Evolutionary conservation across 2,797 vertebrate genomes (phyloP).

Genomic region (Pseudochirops corinnae): DNA sequence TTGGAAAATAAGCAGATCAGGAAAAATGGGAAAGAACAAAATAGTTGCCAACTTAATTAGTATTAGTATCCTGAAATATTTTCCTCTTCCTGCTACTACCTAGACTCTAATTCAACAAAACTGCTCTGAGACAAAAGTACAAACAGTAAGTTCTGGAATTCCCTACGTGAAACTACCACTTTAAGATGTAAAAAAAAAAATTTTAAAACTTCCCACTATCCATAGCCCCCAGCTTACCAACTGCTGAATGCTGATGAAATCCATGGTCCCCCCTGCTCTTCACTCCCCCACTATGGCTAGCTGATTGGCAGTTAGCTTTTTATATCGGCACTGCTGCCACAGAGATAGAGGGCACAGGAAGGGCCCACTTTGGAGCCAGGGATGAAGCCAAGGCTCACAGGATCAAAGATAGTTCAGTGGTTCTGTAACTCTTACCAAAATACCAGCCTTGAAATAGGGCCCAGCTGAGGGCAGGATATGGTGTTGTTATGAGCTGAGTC

Average conservation of each 20-base stretch:
- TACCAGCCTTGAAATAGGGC: constrained; percentile 60
- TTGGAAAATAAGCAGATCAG: background rate
- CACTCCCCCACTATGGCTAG: background rate
- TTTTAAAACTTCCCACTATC: background rate
- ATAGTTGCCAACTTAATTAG: background rate
- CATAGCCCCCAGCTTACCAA: constrained; percentile 70
- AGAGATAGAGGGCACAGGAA: background rate
- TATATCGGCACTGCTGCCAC: constrained; percentile 49
- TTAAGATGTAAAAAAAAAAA: background rate
- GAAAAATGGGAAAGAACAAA: background rate
- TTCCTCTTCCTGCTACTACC: background rate
- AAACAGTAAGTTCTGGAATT: background rate
- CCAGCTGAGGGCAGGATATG: background rate
- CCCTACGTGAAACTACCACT: background rate
- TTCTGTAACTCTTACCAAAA: constrained; percentile 74
- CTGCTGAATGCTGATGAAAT: constrained; percentile 76
- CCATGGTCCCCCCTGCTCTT: constrained; percentile 76
- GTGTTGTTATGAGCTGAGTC: constrained; percentile 31
- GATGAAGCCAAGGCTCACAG: background rate
- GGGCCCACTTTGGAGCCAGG: background rate
- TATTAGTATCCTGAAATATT: background rate
- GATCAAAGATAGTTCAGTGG: constrained; percentile 64
- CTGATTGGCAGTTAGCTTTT: constrained; percentile 41
- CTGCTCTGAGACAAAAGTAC: background rate
- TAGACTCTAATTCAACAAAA: background rate